Conservation (phyloP, 2,113 vertebrate species). For the Platycercus adscitus region DNA sequence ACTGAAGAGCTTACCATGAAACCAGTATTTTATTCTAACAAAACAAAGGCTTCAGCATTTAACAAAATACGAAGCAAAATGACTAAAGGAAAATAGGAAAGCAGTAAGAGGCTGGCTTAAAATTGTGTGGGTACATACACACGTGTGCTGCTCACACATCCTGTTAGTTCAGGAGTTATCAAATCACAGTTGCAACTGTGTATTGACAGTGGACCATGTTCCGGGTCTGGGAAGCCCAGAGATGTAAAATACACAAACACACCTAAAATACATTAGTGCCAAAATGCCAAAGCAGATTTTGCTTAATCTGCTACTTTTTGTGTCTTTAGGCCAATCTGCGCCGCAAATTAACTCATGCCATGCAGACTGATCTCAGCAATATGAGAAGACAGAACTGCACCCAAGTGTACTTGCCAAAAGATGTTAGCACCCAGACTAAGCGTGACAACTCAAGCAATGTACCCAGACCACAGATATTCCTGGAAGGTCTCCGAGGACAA, state of each 20-base stretch:
- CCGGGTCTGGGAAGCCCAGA: not conserved
- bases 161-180: not conserved
- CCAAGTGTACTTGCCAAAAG: slow-evolving; percentile 83
- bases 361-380: slow-evolving; percentile 89
- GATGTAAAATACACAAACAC: not conserved
- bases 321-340: slow-evolving; percentile 84
- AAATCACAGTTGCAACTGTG: accelerated
- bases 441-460: slow-evolving; percentile 74
- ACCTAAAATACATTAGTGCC: not conserved
- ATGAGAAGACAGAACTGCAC: slow-evolving; percentile 85
- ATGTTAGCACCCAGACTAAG: slow-evolving; percentile 77
- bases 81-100: not conserved
- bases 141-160: not conserved
- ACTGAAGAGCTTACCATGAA: not conserved
- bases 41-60: not conserved
- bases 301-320: not conserved
- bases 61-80: not conserved
- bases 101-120: not conserved
- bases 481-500: slow-evolving; percentile 85
- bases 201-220: not conserved
- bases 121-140: not conserved
- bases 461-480: slow-evolving; percentile 82
- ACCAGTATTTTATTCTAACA: not conserved
- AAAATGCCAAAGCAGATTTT: not conserved
- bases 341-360: slow-evolving; percentile 80